Conservation (phyloP, 2,888 invertebrate species). For the Ectemnius cavifrons region DNA sequence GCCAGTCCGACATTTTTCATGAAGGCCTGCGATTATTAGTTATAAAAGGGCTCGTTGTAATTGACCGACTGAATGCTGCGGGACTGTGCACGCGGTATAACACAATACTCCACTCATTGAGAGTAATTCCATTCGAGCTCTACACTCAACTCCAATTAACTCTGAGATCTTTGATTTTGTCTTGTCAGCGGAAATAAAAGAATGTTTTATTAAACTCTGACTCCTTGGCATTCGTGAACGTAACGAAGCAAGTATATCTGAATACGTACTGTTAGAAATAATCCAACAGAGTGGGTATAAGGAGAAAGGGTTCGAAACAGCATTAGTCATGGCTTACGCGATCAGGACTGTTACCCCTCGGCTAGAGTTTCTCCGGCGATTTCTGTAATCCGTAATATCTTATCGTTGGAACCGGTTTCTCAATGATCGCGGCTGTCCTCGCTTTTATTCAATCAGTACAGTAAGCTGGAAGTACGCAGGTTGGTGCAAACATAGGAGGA, state of each 20-base stretch:
- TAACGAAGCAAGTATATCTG: no score
- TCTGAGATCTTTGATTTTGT: neutral
- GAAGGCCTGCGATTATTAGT: constrained; percentile 31
- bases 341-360: neutral
- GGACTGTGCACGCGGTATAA: constrained; percentile 16
- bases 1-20: constrained; percentile 20
- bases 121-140: constrained; percentile 17
- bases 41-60: constrained; percentile 60
- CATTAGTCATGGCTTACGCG: neutral
- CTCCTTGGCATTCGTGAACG: no score
- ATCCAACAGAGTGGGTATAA: neutral
- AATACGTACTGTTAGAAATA: no score
- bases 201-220: no score
- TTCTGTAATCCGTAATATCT: neutral
- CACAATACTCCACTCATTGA: constrained; percentile 46
- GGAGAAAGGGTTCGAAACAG: neutral
- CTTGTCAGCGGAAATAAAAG: constrained; percentile 18
- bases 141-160: neutral
- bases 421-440: neutral
- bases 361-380: no score
- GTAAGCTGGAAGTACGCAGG: neutral
- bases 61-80: constrained; percentile 28
- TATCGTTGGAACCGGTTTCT: neutral
- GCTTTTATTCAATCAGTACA: neutral
- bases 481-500: no score